Evolutionary conservation across 2,113 vertebrate species (phyloP), one percentile per base, ranked within the genome.

Genomic region (Anarrhichthys ocellatus): DNA sequence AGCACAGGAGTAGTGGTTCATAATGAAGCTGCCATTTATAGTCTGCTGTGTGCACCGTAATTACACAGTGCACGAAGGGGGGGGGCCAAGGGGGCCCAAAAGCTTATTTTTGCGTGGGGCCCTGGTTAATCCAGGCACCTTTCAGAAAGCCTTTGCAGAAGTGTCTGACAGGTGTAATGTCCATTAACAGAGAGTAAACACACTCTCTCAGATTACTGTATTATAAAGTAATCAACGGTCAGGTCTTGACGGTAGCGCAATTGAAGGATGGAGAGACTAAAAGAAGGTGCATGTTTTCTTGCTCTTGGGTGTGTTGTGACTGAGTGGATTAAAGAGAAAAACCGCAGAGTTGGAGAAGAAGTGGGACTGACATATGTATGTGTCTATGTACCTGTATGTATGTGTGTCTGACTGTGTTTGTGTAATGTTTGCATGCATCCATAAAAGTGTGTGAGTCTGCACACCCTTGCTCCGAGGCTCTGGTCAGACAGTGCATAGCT

Each of bases 401-500:
- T 86, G 76, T 71, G 78, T 86, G 63, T 86, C 74, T 87, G 34
- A 32, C 84, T 67, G 72, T 84, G 83, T 90, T 90, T 89, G 81
- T 86, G 64, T 87, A 78, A 85, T 70, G 83, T 85, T 86, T 89
- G 77, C 83, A 84, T 89, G 88, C 83, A 84, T 84, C 80, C 72
- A 79, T 87, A 78, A 81, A 86, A 58, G 70, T 87, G 88, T 87
- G 87, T 84, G 68, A 75, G 89, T 92, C 86, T 86, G 81, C 87
- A 84, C 90, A 92, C 81, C 85, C 88, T 90, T 73, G 87, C 93
- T 93, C 78, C 74, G 34, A 88, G 91, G 90, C 88, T 91, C 86
- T 91, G 93, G 95, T 93, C 92, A 95, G 94, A 94, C 92, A 58
- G 89, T 81, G 89, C 94, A 95, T 96, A 95, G 87, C 92, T 96